Percentiles rank a stretch among this genome's conserved stretches.
Evolutionary conservation across 2,797 vertebrate species (phyloP).

Genomic region (Gallinago solitaria): DNA sequence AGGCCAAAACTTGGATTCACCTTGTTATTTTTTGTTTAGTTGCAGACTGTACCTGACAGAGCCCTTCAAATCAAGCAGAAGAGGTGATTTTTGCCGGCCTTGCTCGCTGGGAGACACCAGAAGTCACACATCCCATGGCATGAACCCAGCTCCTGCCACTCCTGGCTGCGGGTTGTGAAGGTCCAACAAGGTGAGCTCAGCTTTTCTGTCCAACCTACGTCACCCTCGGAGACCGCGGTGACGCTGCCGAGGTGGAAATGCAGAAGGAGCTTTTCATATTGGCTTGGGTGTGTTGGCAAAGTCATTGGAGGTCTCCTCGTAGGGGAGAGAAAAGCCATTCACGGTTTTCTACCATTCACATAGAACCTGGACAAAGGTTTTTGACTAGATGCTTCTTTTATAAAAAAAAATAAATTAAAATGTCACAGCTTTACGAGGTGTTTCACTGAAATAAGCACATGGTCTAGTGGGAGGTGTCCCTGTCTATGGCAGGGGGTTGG

Average conservation of each 20-base stretch:
- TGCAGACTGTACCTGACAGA: not conserved
- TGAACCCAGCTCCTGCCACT: not conserved
- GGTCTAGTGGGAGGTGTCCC: no score
- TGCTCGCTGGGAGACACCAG: not conserved
- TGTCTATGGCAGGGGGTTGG: no score
- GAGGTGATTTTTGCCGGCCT: not conserved
- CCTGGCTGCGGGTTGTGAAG: not conserved
- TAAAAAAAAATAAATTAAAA: not conserved
- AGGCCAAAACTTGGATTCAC: not conserved
- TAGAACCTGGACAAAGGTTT: not conserved
- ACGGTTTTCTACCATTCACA: not conserved
- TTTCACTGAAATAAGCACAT: not conserved
- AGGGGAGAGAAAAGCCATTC: not conserved
- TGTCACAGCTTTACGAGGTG: not conserved
- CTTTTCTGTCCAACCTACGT: fast-evolving
- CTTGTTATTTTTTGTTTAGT: not conserved
- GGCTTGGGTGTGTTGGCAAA: not conserved
- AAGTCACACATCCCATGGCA: fast-evolving
- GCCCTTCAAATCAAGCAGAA: not conserved
- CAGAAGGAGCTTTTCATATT: not conserved
- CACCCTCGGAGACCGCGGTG: fast-evolving
- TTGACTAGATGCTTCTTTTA: not conserved
- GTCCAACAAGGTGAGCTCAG: not conserved
- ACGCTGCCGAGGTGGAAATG: fast-evolving
- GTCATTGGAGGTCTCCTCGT: not conserved